Percentiles rank a stretch among this genome's conserved stretches.
These are phyloP conservation scores for Halyomorpha halys DNA, from an alignment of 1,140 invertebrate genomes.

Conservation along the genomic window DNA sequence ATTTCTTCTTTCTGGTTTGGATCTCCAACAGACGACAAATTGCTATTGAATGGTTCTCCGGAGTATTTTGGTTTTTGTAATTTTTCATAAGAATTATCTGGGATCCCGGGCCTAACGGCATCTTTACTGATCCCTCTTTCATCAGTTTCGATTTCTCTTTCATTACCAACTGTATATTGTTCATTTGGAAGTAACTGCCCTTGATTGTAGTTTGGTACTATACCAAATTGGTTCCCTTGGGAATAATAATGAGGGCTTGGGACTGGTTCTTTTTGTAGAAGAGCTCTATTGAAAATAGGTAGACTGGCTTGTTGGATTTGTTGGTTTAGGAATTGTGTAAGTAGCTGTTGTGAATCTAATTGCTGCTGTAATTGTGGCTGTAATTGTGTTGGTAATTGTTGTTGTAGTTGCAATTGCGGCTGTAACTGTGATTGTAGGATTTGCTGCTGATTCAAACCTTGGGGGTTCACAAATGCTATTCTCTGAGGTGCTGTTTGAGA, in stretches of 20 bases:
- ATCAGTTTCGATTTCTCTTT: background rate
- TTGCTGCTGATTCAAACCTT: background rate
- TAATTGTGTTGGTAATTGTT: background rate
- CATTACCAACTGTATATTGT: slow-evolving; percentile 1
- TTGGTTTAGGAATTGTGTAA: slow-evolving; percentile 20
- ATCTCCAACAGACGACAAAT: background rate
- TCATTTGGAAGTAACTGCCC: background rate
- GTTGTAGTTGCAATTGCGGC: background rate
- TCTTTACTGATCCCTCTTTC: background rate
- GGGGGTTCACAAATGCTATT: slow-evolving; percentile 2
- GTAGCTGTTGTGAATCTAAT: slow-evolving; percentile 16
- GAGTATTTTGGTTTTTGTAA: background rate
- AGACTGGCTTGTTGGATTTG: slow-evolving; percentile 12
- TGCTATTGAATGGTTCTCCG: background rate
- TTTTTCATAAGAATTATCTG: background rate
- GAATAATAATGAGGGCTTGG: slow-evolving; percentile 8
- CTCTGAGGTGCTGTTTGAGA: background rate
- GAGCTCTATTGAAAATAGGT: background rate
- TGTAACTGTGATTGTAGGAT: background rate
- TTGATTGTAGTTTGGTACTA: background rate
- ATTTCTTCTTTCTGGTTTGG: slow-evolving; percentile 46
- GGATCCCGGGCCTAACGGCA: background rate
- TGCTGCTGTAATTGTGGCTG: background rate
- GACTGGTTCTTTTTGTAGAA: slow-evolving; percentile 10
- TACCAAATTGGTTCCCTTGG: slow-evolving; percentile 1